phyloP scores from a whole-genome alignment of 2,888 invertebrate species.

The Congeria kusceri region DNA sequence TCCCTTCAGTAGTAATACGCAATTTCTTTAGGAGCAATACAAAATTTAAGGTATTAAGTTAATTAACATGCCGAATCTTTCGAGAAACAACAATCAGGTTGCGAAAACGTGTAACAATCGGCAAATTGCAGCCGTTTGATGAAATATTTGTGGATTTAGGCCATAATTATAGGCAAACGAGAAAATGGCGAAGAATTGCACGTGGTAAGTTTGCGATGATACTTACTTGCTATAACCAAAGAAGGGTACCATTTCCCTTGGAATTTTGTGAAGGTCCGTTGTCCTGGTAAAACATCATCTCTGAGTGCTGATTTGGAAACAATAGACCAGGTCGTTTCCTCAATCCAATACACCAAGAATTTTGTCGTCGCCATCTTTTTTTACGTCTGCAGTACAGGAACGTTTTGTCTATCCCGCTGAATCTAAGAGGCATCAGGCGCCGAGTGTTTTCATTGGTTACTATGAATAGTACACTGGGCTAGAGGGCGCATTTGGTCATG shows the following conservation, averaged over 20 bases:
- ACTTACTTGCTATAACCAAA: conserved; percentile 31
- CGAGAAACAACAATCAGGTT: too few relatives aligned
- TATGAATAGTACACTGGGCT: conserved; percentile 16
- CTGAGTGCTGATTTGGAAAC: conserved; percentile 22
- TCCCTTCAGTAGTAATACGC: too few relatives aligned
- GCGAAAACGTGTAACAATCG: too few relatives aligned
- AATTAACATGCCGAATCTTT: too few relatives aligned
- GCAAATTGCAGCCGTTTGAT: too few relatives aligned
- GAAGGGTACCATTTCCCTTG: conserved; percentile 31
- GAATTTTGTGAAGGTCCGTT: conserved; percentile 21
- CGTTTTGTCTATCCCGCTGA: background rate
- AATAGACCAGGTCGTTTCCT: conserved; percentile 31
- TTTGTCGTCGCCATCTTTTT: conserved; percentile 25
- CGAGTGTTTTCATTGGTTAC: too few relatives aligned
- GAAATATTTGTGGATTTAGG: too few relatives aligned
- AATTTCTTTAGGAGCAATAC: too few relatives aligned
- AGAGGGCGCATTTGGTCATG: conserved; percentile 23
- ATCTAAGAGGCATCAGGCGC: too few relatives aligned
- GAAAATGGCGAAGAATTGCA: conserved; percentile 21
- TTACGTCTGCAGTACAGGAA: too few relatives aligned
- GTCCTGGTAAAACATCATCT: conserved; percentile 27
- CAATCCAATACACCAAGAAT: conserved; percentile 29
- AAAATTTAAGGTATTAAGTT: too few relatives aligned
- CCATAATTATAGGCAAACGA: too few relatives aligned
- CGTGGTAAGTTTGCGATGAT: conserved; percentile 23